Evolutionary conservation across 2,797 vertebrate species (phyloP), one percentile per base, ranked within the genome.

Genomic region (Galago senegalensis): DNA sequence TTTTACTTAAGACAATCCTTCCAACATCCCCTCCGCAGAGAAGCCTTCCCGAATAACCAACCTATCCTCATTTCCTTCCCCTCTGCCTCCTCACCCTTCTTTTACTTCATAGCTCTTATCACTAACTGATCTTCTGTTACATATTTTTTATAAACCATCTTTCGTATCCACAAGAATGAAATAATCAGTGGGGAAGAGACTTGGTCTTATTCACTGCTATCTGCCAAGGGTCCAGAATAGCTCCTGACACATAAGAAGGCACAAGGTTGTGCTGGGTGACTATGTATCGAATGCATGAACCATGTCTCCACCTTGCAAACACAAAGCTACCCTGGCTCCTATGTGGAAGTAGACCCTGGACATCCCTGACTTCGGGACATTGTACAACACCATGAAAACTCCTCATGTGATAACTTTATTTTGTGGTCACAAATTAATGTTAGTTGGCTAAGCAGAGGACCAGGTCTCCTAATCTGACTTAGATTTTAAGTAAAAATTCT

Each of bases 141-240:
- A 67, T 12, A 1, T 91, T 73, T 18, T 75, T 88, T 58, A 34
- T 82, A 76, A 37, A 13, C 1, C 7, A 3, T 11, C 13, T 86
- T 75, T 94, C 37, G 73, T n/a, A 69, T 91, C 65, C 27, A 60
- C 10, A 60, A 76, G n/a, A 88, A 43, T 83, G 37, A 92, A 91
- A n/a, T 69, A 25, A 75, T 53, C 1, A 7, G 31, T n/a, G 79
- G 37, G 82, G 27, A 5, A 63, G 67, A 5, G 2, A 27, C 4
- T 88, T 80, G 27, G 10, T 83, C 25, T 63, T 56, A 86, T 67
- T 58, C 17, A 53, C 18, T 14, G 49, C 40, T 76, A 27, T 94
- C 43, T 72, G 23, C 31, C 20, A 34, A 53, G 61, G 34, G 31
- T 14, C 29, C 20, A 76, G 12, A 46, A 37, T 7, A 75, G 63